Base-by-base conservation (phyloP, 2,888 invertebrate genomes). In the Cryptocheilus praepositus region DNA sequence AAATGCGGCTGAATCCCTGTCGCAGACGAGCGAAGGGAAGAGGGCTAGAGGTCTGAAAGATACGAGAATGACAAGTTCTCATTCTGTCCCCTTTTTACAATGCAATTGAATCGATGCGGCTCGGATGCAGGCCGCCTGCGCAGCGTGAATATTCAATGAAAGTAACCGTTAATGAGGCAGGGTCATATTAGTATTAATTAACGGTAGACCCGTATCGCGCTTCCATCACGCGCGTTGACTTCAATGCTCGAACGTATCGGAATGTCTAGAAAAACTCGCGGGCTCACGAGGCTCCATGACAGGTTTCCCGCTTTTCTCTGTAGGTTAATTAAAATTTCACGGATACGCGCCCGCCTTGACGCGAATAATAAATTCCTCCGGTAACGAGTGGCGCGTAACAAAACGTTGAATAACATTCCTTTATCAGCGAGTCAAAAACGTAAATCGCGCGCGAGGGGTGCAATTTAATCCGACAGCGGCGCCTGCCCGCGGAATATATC, bases 101-200 rank as follows among this genome's bases (percentile, higher is more conserved):
- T 79, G 67, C 69, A 57, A 77, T 77, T 79, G 79, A 79, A 79
- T 79, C 79, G 79, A 80, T 77, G 74, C 64, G 67, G 72, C 69
- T 57, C 44, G 71, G 69, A 74, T 72, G 72, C 68, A 69, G 54
- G 44, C 57, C 3, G 46, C n/a, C 19, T 16, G 57, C 25, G 58
- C 43, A 43, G 73, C 76, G 76, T 76, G 78, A 81, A 82, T 81
- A 81, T 83, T 77, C 80, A 81, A 83, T 82, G 80, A 81, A 78
- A 79, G 78, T 76, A 77, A 73, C 81, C 77, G 82, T 83, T 83
- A 83, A 83, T 83, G 83, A 83, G 83, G 80, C 78, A 78, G 80
- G 74, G 72, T 75, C 76, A 72, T 77, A 81, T 80, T 82, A 79
- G 79, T 81, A 81, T 82, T 81, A 82, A 83, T 83, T 83, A 83